phyloP scores from a whole-genome alignment of 2,113 vertebrate genomes.

The Muntiacus reevesi region DNA sequence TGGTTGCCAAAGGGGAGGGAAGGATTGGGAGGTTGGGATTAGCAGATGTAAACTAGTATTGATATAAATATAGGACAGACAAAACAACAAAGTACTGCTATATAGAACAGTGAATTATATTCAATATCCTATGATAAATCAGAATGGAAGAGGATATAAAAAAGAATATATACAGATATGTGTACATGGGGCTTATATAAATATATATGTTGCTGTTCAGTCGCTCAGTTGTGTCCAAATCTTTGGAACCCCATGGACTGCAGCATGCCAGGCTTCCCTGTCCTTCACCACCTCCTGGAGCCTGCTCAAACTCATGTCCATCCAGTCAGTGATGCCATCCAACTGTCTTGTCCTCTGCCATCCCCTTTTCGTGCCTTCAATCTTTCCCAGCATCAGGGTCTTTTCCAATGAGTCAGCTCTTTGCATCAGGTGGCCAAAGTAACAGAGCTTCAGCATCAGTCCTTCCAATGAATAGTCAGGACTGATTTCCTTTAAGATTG shows the following conservation, averaged over 20 bases:
- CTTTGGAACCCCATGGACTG: background rate
- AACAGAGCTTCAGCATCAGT: background rate
- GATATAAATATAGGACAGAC: background rate
- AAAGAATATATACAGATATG: background rate
- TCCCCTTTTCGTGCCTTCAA: background rate
- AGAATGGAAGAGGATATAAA: background rate
- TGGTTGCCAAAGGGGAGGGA: background rate
- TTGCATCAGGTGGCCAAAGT: background rate
- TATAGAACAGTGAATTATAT: background rate
- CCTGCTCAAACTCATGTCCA: background rate
- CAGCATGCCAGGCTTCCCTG: background rate
- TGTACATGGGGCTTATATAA: background rate
- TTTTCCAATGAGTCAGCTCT: background rate
- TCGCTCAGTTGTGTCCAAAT: fast-evolving
- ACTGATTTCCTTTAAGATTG: background rate
- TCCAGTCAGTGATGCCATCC: background rate
- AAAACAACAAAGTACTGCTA: background rate
- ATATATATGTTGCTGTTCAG: background rate
- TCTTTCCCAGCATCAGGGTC: background rate
- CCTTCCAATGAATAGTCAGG: background rate
- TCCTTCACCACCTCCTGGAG: background rate
- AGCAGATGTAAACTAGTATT: background rate
- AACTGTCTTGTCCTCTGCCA: background rate
- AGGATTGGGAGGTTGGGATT: background rate
- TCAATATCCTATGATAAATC: background rate